A percentile compares a stretch with the other conserved stretches of the same genome.
These are phyloP conservation scores for Paramormyrops hopkinsi DNA, from an alignment of 2,797 vertebrate genomes.

Conservation along the genomic window DNA sequence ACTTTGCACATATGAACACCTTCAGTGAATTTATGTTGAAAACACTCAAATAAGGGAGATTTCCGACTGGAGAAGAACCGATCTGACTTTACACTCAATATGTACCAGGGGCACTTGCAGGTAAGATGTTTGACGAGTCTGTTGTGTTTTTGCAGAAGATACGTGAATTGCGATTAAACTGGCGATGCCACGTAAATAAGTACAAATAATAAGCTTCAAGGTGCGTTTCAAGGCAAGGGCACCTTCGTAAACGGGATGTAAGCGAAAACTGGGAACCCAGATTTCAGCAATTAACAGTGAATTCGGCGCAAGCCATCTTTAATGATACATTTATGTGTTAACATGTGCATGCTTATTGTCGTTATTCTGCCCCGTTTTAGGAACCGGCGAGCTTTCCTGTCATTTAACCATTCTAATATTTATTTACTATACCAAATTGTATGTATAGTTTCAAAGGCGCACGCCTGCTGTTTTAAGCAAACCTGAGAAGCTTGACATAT, in stretches of 20 bases:
- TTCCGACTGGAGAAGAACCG: conserved; percentile 48
- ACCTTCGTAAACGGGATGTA: background rate
- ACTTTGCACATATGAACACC: conserved; percentile 35
- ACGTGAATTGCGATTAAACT: background rate
- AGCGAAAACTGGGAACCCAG: background rate
- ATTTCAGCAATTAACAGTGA: background rate
- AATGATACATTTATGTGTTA: background rate
- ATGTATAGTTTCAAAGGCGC: background rate
- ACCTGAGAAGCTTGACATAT: background rate
- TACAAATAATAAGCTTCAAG: background rate
- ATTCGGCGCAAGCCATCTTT: background rate
- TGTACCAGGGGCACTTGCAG: conserved; percentile 79
- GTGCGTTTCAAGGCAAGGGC: conserved; percentile 9
- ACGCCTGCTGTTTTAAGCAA: background rate
- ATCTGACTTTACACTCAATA: conserved; percentile 60
- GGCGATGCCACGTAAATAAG: background rate
- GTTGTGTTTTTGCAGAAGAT: background rate
- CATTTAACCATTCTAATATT: background rate
- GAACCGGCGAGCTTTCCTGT: background rate
- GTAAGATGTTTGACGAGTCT: conserved; percentile 49
- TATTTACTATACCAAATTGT: background rate
- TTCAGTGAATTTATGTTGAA: conserved; percentile 30
- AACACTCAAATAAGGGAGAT: conserved; percentile 51
- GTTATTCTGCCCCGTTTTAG: background rate
- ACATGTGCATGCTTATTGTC: background rate